These are phyloP conservation scores for Xylocampa areola DNA, from an alignment of 2,888 invertebrate species.

Conservation along the genomic window DNA sequence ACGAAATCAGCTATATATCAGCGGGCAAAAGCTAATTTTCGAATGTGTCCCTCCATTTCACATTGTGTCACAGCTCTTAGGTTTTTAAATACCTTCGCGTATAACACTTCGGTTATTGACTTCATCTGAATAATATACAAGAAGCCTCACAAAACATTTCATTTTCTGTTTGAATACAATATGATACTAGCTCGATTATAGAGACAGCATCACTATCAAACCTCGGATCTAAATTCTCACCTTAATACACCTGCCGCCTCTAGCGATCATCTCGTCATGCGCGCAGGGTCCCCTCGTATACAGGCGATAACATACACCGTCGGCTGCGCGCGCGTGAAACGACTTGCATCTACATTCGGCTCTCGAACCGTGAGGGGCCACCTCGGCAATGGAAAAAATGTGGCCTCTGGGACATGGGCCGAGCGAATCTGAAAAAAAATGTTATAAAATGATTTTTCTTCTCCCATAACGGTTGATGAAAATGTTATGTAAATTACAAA, in stretches of 20 bases:
- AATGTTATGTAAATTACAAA: not conserved
- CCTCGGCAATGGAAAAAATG: conserved; percentile 90
- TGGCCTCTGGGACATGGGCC: conserved; percentile 94
- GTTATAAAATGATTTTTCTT: not conserved
- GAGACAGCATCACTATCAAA: too few relatives aligned
- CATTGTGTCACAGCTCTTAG: too few relatives aligned
- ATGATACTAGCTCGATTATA: too few relatives aligned
- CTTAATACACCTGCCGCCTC: conserved; percentile 91
- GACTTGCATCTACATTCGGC: conserved; percentile 93
- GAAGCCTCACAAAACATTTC: too few relatives aligned
- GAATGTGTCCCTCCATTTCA: too few relatives aligned
- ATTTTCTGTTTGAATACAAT: too few relatives aligned
- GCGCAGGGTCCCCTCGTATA: conserved; percentile 95
- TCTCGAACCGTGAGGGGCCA: conserved; percentile 74
- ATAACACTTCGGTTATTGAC: too few relatives aligned
- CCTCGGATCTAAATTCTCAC: conserved; percentile 59
- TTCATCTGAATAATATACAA: too few relatives aligned
- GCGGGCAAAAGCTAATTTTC: too few relatives aligned
- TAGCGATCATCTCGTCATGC: conserved; percentile 91
- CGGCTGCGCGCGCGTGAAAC: conserved; percentile 88
- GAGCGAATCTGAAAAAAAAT: conserved; percentile 91
- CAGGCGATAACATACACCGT: conserved; percentile 93
- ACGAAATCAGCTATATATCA: too few relatives aligned
- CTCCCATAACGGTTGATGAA: too few relatives aligned
- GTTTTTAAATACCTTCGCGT: too few relatives aligned